Evolutionary conservation across 2,888 invertebrate species (phyloP), one percentile per base, ranked within the genome.

Genomic region (Ichneumoninae sp.): DNA sequence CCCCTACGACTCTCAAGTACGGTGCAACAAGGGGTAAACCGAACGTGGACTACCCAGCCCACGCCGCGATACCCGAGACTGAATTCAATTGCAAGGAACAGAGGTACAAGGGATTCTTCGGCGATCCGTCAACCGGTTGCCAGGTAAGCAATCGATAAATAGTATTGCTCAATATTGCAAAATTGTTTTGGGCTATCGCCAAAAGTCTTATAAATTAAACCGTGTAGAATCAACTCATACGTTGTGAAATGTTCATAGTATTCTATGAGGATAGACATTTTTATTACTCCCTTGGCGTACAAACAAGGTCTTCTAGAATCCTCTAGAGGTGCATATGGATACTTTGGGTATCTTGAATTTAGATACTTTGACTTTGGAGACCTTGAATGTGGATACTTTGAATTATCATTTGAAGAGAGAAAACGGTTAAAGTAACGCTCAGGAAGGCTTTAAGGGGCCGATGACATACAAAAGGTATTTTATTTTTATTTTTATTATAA

Each of bases 81-180:
- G 95, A 94, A 86, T 98, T 98, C 92, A 96, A 96, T 91, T 98
- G 98, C 94, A 97, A 97, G 90, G 96, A 97, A 83, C 98, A 98
- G 92, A 95, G 98, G 33, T 98, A 98, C 93, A 98, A 98, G 91
- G 98, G 98, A 83, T 98, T 98, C 94, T 98, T 98, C 90, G 98
- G 98, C 3, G 98, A 98, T 94, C 97, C 98, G 13, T 97, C 97
- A 89, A 97, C 98, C 6, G 95, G 96, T 89, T 98, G 98, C 92
- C 98, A 98, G 95, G 97, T 97, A 93, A 92, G 1, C 5, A 7
- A 50, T 30, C 1, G 22, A 68, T 26, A 68, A n/a, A 44, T 54
- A 3, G 8, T 22, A 8, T 57, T 13, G 4, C 4, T 26, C 0
- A 57, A 57, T 47, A 3, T 47, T 47, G 0, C 44, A 47, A 47